phyloP scores from a whole-genome alignment of 2,797 vertebrate genomes.

The Brachyrhaphis roseni region DNA sequence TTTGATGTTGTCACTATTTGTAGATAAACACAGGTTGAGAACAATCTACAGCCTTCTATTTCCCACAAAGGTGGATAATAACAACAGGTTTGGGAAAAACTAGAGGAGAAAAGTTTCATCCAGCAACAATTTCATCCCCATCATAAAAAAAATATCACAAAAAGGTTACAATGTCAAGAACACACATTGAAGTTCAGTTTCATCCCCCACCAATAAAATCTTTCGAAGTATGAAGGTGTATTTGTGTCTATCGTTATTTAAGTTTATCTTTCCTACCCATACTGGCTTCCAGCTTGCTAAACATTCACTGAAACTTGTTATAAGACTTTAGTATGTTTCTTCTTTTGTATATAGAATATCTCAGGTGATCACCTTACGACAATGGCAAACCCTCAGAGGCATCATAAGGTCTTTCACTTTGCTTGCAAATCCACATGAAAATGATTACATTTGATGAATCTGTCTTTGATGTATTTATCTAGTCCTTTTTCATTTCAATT shows the following conservation, averaged over 20 bases:
- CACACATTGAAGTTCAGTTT: conserved; percentile 1
- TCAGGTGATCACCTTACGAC: not conserved
- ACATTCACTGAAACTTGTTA: not conserved
- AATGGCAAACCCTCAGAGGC: not conserved
- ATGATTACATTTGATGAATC: not conserved
- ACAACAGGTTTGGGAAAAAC: conserved; percentile 33
- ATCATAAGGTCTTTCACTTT: not conserved
- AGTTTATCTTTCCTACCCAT: not conserved
- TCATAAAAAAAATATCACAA: conserved; percentile 11
- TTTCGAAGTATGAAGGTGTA: not conserved
- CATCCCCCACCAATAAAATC: not conserved
- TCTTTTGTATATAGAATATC: not conserved
- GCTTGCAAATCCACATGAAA: not conserved
- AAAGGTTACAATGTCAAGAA: conserved; percentile 33
- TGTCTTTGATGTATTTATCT: not conserved
- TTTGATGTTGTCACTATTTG: conserved; percentile 52
- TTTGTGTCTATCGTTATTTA: not conserved
- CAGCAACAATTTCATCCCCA: conserved; percentile 34
- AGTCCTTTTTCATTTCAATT: not conserved
- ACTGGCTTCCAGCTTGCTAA: not conserved
- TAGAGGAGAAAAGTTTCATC: conserved; percentile 37
- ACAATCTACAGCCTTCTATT: conserved; percentile 45
- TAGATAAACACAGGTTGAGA: conserved; percentile 51
- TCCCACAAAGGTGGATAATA: conserved; percentile 24
- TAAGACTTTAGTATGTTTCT: not conserved